A percentile compares a stretch with the other conserved stretches of the same genome.
phyloP scores from a whole-genome alignment of 1,140 invertebrate genomes.

The Drosophila elegans region DNA sequence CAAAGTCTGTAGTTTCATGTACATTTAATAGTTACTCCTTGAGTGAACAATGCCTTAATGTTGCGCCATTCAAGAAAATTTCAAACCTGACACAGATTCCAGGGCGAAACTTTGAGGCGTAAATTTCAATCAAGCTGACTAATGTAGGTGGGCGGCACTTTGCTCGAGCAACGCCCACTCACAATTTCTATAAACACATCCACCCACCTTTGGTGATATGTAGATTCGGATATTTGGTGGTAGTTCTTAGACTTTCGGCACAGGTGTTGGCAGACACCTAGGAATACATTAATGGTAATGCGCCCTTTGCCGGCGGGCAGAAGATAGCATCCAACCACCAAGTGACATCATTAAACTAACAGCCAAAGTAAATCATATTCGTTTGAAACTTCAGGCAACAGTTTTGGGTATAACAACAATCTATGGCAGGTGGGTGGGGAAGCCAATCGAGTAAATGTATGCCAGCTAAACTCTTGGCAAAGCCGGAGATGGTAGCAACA shows the following conservation, averaged over 20 bases:
- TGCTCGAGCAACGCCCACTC: slow-evolving; percentile 40
- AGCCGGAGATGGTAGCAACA: slow-evolving; percentile 17
- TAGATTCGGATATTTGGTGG: slow-evolving; percentile 31
- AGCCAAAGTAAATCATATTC: slow-evolving; percentile 66
- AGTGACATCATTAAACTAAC: slow-evolving; percentile 70
- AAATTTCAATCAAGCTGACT: slow-evolving; percentile 70
- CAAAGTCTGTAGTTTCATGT: not conserved
- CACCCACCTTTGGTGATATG: slow-evolving; percentile 7
- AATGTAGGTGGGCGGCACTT: slow-evolving; percentile 41
- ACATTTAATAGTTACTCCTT: slow-evolving; percentile 6
- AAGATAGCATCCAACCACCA: slow-evolving; percentile 43
- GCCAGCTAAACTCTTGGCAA: slow-evolving; percentile 9
- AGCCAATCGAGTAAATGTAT: slow-evolving; percentile 22
- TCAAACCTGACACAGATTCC: slow-evolving; percentile 34
- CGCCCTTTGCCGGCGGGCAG: slow-evolving; percentile 48
- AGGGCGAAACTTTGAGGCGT: slow-evolving; percentile 55
- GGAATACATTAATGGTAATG: slow-evolving; percentile 74
- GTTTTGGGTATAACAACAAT: slow-evolving; percentile 11
- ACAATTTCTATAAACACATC: slow-evolving; percentile 41
- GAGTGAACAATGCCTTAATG: slow-evolving; percentile 27
- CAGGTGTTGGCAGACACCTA: slow-evolving; percentile 65
- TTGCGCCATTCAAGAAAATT: slow-evolving; percentile 11
- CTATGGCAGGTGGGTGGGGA: not conserved
- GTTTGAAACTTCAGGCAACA: slow-evolving; percentile 22
- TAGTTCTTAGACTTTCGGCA: slow-evolving; percentile 18